phyloP scores from a whole-genome alignment of 2,888 invertebrate species.

The Lathronympha strigana region DNA sequence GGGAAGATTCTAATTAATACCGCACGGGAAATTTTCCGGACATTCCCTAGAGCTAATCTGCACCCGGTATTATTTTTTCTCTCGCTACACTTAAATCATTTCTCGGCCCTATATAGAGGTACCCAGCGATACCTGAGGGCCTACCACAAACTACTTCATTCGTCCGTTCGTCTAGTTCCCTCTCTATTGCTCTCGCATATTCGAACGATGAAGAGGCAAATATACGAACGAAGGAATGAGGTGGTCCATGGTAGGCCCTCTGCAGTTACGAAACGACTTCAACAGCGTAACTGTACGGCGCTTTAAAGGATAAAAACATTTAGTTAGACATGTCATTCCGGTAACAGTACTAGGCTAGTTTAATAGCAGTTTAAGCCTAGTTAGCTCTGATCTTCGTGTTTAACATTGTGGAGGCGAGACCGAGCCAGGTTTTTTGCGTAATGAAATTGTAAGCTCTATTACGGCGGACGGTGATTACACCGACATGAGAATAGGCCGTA shows the following conservation, averaged over 20 bases:
- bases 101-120: constrained; percentile 65
- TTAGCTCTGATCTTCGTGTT: constrained; percentile 68
- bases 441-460: constrained; percentile 67
- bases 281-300: constrained; percentile 72
- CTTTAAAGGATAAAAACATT: constrained; percentile 78
- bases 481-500: constrained; percentile 49
- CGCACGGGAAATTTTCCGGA: constrained; percentile 38
- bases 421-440: constrained; percentile 66
- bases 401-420: constrained; percentile 67
- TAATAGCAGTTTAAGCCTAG: constrained; percentile 73
- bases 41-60: constrained; percentile 33
- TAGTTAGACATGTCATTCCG: constrained; percentile 77
- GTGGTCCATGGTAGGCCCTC: too few species aligned
- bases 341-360: constrained; percentile 71
- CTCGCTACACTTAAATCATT: constrained; percentile 61
- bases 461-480: constrained; percentile 44
- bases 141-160: too few species aligned
- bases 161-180: too few species aligned
- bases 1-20: constrained; percentile 36
- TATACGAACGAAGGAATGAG: too few species aligned
- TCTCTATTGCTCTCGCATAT: too few species aligned
- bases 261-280: constrained; percentile 73
- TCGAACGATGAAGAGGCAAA: too few species aligned
- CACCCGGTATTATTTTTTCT: constrained; percentile 51
- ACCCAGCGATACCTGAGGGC: constrained; percentile 62